Evolutionary conservation across 92 coral and sea anemone species (phyloP).

Genomic region (Paragorgia papillata): DNA sequence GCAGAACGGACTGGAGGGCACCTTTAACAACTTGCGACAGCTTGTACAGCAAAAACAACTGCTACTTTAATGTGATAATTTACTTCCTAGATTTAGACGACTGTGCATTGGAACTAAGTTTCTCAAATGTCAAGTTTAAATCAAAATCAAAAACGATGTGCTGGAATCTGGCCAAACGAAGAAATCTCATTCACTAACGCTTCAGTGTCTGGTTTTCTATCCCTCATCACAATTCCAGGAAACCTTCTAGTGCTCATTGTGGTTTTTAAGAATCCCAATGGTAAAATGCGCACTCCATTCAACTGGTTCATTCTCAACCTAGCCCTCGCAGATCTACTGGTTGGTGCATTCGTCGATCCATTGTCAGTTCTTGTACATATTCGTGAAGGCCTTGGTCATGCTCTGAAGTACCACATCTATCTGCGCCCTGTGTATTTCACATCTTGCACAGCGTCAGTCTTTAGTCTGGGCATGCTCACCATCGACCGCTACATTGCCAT

Average conservation of each 20-base stretch:
- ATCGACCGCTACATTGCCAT: conserved; percentile 67
- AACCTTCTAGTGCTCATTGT: conserved; percentile 30
- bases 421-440: conserved; percentile 56
- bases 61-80: no score
- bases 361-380: conserved; percentile 18
- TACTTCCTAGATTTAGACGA: no score
- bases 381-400: conserved; percentile 22
- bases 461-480: conserved; percentile 59
- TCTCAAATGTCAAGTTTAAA: conserved; percentile 25
- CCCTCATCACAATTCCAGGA: conserved; percentile 21
- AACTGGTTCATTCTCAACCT: conserved; percentile 37
- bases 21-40: no score
- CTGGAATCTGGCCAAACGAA: conserved; percentile 17
- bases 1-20: no score
- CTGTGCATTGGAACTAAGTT: no score
- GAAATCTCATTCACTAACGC: conserved; percentile 29
- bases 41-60: no score
- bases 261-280: conserved; percentile 23
- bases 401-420: conserved; percentile 12
- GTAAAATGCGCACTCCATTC: conserved; percentile 29
- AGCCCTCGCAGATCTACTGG: conserved; percentile 30
- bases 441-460: conserved; percentile 65
- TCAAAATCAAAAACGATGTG: conserved; percentile 15
- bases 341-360: conserved; percentile 24
- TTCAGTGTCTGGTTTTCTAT: conserved; percentile 10